Percentiles rank a stretch among this genome's conserved stretches.
These are phyloP conservation scores for Dryococelus australis DNA, from an alignment of 2,888 invertebrate genomes.

Conservation along the genomic window DNA sequence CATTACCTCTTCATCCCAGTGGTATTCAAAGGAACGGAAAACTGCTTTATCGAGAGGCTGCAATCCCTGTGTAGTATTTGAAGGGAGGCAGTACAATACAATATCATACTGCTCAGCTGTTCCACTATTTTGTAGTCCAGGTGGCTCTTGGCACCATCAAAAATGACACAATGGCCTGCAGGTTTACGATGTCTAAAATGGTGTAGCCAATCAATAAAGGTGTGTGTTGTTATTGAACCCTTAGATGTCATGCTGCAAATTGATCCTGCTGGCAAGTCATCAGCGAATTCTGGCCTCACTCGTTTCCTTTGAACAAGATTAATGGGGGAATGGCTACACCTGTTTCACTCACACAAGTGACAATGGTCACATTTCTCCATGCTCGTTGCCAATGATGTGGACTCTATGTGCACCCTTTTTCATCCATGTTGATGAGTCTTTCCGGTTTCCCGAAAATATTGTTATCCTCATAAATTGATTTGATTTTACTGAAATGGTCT, in stretches of 20 bases:
- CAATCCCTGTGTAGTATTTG: conserved; percentile 51
- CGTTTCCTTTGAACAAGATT: conserved; percentile 32
- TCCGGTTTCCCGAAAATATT: not conserved
- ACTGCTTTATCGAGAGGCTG: conserved; percentile 55
- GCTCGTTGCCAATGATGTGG: conserved; percentile 17
- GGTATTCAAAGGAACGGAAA: conserved; percentile 52
- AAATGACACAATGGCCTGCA: conserved; percentile 49
- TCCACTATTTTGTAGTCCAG: conserved; percentile 45
- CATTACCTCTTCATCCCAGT: conserved; percentile 54
- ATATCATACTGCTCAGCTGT: conserved; percentile 43
- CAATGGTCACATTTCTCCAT: conserved; percentile 20
- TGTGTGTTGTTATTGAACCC: conserved; percentile 51
- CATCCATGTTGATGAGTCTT: not conserved
- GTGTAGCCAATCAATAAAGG: conserved; percentile 48
- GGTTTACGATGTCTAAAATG: conserved; percentile 50
- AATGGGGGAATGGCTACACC: conserved; percentile 7
- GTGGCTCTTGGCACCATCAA: conserved; percentile 53
- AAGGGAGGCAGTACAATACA: conserved; percentile 47
- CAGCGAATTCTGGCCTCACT: conserved; percentile 12
- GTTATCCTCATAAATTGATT: not conserved
- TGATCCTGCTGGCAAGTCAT: conserved; percentile 48
- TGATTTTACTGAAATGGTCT: not conserved
- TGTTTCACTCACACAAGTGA: conserved; percentile 2
- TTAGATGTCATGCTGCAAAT: conserved; percentile 47
- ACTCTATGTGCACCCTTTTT: not conserved